A percentile compares a stretch with the other conserved stretches of the same genome.
Conservation (phyloP, 2,113 vertebrate species). For the Rana temporaria region DNA sequence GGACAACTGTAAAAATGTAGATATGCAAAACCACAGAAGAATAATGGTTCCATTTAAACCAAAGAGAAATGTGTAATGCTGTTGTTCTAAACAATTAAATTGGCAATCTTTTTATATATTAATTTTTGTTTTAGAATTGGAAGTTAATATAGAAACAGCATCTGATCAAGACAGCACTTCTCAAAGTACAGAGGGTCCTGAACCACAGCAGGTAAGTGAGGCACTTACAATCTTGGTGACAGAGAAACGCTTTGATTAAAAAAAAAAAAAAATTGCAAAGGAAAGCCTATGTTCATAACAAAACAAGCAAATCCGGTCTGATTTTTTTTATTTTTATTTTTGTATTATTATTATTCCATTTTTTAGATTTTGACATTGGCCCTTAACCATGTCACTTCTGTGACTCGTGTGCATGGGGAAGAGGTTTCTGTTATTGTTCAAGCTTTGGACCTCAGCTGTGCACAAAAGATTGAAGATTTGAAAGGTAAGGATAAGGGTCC, state of each 20-base stretch:
- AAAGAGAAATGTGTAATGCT: too few relatives aligned
- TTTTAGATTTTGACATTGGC: constrained; percentile 84
- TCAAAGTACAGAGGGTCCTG: constrained; percentile 33
- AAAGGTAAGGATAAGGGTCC: neutral
- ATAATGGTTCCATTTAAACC: too few relatives aligned
- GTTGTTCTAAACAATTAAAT: neutral
- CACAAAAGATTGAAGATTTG: neutral
- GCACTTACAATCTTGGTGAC: neutral
- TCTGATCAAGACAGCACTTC: constrained; percentile 14
- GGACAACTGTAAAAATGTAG: too few relatives aligned
- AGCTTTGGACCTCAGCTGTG: constrained; percentile 63
- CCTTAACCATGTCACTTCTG: constrained; percentile 76
- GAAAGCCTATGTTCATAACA: too few relatives aligned
- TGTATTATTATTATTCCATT: neutral
- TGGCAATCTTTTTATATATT: neutral
- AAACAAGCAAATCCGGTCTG: neutral
- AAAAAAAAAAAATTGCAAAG: too few relatives aligned
- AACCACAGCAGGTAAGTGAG: constrained; percentile 43
- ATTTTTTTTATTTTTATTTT: neutral
- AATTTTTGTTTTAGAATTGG: neutral
- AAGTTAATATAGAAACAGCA: neutral
- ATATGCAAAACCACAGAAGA: too few relatives aligned
- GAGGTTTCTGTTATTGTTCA: constrained; percentile 83
- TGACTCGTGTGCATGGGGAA: constrained; percentile 68
- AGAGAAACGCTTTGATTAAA: too few relatives aligned